These are phyloP conservation scores for Drosophila ezoana DNA, from an alignment of 2,888 invertebrate species.

Conservation along the genomic window DNA sequence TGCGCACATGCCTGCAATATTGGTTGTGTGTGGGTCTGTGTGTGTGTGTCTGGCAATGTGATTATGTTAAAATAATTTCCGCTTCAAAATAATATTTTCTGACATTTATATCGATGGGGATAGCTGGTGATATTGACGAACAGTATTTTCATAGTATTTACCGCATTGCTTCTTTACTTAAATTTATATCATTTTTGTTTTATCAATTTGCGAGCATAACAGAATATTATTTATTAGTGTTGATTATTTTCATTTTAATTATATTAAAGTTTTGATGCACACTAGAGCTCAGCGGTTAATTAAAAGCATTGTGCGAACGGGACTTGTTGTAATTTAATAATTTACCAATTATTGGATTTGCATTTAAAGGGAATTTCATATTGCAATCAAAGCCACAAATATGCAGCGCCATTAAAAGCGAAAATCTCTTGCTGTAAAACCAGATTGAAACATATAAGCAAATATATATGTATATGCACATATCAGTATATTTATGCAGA, in stretches of 20 bases:
- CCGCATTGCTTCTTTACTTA: constrained; percentile 19
- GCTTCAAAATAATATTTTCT: constrained; percentile 57
- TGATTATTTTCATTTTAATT: constrained; percentile 44
- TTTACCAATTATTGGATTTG: constrained; percentile 37
- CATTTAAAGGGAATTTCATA: constrained; percentile 31
- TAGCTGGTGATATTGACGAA: constrained; percentile 5
- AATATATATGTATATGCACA: background rate
- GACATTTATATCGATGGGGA: constrained; percentile 14
- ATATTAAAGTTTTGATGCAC: constrained; percentile 28
- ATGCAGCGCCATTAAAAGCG: background rate
- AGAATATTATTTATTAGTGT: constrained; percentile 52
- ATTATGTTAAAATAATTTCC: constrained; percentile 71
- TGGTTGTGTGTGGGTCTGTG: constrained; percentile 12
- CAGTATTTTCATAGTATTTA: constrained; percentile 8
- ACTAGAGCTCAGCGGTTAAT: constrained; percentile 49
- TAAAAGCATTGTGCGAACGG: constrained; percentile 42
- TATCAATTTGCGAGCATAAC: constrained; percentile 32
- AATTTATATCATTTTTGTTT: constrained; percentile 26
- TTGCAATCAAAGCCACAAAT: constrained; percentile 24
- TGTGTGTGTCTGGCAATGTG: constrained; percentile 35
- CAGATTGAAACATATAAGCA: background rate
- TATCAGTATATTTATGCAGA: background rate
- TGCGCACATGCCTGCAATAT: no score
- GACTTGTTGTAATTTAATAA: constrained; percentile 46
- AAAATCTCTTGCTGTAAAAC: constrained; percentile 5